A percentile compares a stretch with the other conserved stretches of the same genome.
Evolutionary conservation across 1,140 invertebrate genomes (phyloP).

Genomic region (Rhysida immarginata): DNA sequence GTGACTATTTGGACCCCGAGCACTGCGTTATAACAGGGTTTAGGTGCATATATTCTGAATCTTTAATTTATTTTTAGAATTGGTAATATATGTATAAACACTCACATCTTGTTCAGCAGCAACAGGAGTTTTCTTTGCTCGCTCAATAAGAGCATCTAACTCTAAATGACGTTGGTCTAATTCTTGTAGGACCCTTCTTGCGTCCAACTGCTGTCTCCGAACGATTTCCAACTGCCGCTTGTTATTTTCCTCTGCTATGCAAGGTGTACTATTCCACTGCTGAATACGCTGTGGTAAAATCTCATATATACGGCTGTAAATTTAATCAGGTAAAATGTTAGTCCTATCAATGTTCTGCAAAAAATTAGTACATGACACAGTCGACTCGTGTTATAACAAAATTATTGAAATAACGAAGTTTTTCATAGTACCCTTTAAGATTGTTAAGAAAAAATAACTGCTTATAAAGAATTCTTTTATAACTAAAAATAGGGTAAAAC

Average conservation of each 20-base stretch:
- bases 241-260: constrained; percentile 73
- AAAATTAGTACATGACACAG: not conserved
- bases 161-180: constrained; percentile 33
- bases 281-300: constrained; percentile 81
- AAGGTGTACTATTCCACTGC: constrained; percentile 82
- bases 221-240: constrained; percentile 65
- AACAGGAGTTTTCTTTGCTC: constrained; percentile 46
- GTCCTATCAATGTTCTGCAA: not conserved
- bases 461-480: too few relatives aligned
- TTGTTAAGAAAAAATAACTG: too few relatives aligned
- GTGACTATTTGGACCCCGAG: too few relatives aligned
- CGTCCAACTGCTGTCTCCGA: constrained; percentile 56
- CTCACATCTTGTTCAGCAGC: constrained; percentile 37
- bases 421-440: too few relatives aligned
- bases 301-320: constrained; percentile 34
- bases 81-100: too few relatives aligned
- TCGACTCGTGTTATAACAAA: too few relatives aligned
- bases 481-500: too few relatives aligned
- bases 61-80: too few relatives aligned
- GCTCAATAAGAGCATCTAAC: constrained; percentile 63
- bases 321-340: constrained; percentile 3
- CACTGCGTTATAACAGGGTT: too few relatives aligned
- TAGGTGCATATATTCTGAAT: too few relatives aligned
- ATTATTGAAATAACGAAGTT: too few relatives aligned
- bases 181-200: constrained; percentile 42